Percentiles rank a stretch among this genome's conserved stretches.
Conservation (phyloP, 1,140 invertebrate genomes). For the Dermatophagoides farinae region DNA sequence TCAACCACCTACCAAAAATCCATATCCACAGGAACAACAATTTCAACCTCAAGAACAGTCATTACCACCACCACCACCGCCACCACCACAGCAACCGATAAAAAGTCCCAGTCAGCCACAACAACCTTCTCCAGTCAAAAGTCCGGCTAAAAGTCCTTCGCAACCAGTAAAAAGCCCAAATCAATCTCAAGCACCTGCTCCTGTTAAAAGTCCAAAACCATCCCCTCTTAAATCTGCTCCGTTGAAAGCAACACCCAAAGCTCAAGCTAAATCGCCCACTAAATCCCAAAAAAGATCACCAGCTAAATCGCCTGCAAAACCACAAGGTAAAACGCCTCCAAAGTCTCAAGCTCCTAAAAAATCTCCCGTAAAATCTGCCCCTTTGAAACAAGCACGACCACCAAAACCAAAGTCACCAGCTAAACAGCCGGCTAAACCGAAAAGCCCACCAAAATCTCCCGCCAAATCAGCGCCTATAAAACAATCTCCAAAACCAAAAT, state of each 20-base stretch:
- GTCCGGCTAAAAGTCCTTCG: neutral
- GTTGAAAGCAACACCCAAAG: neutral
- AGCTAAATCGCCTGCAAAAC: neutral
- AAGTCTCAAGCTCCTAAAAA: neutral
- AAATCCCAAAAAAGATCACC: neutral
- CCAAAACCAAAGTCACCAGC: neutral
- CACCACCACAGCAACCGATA: neutral
- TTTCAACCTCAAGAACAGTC: neutral
- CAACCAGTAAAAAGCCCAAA: neutral
- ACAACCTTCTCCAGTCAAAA: neutral
- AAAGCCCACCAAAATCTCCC: neutral
- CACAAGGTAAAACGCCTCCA: neutral
- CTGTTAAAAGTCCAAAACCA: neutral
- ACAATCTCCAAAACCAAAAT: neutral
- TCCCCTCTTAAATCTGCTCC: neutral
- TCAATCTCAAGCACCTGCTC: neutral
- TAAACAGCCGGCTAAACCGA: neutral
- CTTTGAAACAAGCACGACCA: neutral
- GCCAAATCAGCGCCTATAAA: neutral
- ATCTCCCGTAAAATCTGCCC: neutral
- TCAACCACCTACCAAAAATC: neutral
- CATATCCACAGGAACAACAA: neutral
- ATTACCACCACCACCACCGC: neutral
- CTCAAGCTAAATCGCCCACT: neutral
- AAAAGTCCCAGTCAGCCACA: neutral